Base-by-base conservation (phyloP, 2,888 invertebrate genomes). In the Yponomeuta sedellus region DNA sequence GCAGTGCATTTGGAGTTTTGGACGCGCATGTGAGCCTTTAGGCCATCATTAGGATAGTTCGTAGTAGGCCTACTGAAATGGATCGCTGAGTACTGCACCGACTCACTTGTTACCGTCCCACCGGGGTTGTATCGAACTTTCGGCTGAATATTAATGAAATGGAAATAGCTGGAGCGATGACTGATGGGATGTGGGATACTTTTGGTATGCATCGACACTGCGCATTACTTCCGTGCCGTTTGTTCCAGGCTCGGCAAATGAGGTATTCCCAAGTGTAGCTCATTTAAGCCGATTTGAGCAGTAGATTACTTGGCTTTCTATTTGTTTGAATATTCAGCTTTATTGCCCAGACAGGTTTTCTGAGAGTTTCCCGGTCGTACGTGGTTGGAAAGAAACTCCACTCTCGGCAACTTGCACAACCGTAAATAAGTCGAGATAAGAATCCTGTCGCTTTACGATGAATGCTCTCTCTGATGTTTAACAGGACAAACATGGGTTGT, bases 61-160 rank as follows among this genome's bases (percentile, higher is more conserved):
- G 44, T 12, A 52, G 16, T 52, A 52, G 12, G 16, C 44, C 44
- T 16, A 2, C 44, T 70, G 75, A 73, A 74, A 73, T 70, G 70
- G 70, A 71, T 69, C 70, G 68, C 67, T 65, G 61, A 61, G 61
- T 34, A 16, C 20, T 58, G 58, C 58, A 58, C 58, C 20, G 10
- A 2, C 20, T 58, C 58, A 58, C 58, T 58, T 22, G 58, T 22
- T 58, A 22, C 58, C 58, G 8, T 44, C 6, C 12, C 44, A 44
- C 44, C 44, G 44, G 44, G 44, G 44, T 52, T 52, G 44, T 52
- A 52, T 16, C 44, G 44, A 52, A 52, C 16, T 52, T 52, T 52
- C 16, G 44, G 44, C 44, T 52, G 44, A 52, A 12, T 52, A 52
- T 52, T 52, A 52, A 52, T 52, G 44, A 16, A 52, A 52, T 52